phyloP scores from a whole-genome alignment of 2,113 vertebrate species.

The Ranitomeya variabilis region DNA sequence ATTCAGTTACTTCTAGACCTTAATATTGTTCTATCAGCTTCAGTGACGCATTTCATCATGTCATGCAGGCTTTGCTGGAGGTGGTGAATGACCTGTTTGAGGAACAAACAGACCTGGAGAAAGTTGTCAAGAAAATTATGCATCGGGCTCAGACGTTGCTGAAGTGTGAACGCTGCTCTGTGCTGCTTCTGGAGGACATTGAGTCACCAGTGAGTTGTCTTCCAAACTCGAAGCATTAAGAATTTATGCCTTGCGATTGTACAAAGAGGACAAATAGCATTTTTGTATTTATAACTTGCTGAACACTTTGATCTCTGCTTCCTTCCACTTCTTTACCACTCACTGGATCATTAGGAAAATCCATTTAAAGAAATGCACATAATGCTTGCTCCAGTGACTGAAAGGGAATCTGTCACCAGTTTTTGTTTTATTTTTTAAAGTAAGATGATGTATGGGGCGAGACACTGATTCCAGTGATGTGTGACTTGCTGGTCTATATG shows the following conservation, averaged over 20 bases:
- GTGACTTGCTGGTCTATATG: too few species aligned
- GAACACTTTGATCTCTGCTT: neutral
- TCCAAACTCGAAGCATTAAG: slow-evolving; percentile 38
- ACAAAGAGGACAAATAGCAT: neutral
- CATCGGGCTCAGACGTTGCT: slow-evolving; percentile 94
- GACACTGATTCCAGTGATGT: too few species aligned
- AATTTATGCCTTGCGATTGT: neutral
- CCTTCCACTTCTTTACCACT: neutral
- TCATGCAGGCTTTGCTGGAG: slow-evolving; percentile 88
- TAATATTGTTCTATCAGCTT: slow-evolving; percentile 3
- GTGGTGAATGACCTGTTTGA: slow-evolving; percentile 99
- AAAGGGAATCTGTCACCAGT: too few species aligned
- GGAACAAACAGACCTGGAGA: slow-evolving; percentile 98
- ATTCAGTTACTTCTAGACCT: neutral
- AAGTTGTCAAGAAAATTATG: slow-evolving; percentile 99
- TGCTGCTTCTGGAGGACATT: slow-evolving; percentile 94
- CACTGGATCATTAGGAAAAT: neutral
- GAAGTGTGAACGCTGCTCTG: slow-evolving; percentile 96
- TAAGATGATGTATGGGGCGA: too few species aligned
- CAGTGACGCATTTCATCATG: slow-evolving; percentile 52
- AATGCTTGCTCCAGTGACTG: neutral
- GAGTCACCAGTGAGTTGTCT: slow-evolving; percentile 88
- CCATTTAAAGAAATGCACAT: neutral
- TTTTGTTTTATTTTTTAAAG: too few species aligned
- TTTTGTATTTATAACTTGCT: neutral